Conservation (phyloP, 1,140 invertebrate genomes). For the Arion vulgaris region DNA sequence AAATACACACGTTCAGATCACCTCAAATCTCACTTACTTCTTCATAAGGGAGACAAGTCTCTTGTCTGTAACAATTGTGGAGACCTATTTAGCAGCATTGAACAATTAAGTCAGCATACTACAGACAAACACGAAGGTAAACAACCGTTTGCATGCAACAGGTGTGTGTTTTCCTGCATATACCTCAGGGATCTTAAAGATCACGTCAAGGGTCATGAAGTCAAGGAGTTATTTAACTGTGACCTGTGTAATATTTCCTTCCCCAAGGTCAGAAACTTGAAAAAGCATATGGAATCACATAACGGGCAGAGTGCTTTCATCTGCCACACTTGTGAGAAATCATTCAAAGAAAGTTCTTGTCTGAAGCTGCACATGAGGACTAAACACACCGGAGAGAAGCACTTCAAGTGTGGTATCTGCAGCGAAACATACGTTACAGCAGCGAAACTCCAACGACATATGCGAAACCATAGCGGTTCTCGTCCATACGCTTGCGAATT, state of each 20-base stretch:
- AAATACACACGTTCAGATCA: constrained; percentile 1
- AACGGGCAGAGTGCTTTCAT: constrained; percentile 23
- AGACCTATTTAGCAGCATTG: background rate
- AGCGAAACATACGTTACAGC: constrained; percentile 18
- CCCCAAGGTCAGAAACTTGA: background rate
- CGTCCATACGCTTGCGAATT: constrained; percentile 43
- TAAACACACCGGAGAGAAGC: constrained; percentile 38
- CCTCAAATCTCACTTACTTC: constrained; percentile 13
- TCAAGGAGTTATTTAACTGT: constrained; percentile 16
- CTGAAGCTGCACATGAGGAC: constrained; percentile 25
- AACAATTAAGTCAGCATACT: background rate
- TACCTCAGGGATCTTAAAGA: constrained; percentile 8
- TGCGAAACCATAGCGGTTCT: constrained; percentile 42
- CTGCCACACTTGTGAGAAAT: constrained; percentile 31
- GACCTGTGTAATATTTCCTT: constrained; percentile 22
- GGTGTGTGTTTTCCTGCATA: constrained; percentile 13
- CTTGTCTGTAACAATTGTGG: constrained; percentile 18
- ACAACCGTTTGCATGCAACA: constrained; percentile 27
- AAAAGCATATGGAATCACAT: constrained; percentile 27
- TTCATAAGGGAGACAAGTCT: constrained; percentile 2
- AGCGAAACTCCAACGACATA: constrained; percentile 38
- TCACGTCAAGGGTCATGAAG: constrained; percentile 27
- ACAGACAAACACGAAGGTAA: background rate
- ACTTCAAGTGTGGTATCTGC: constrained; percentile 47
- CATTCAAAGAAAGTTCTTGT: constrained; percentile 24